phyloP scores from a whole-genome alignment of 2,797 vertebrate species.

The Meda fulgida region DNA sequence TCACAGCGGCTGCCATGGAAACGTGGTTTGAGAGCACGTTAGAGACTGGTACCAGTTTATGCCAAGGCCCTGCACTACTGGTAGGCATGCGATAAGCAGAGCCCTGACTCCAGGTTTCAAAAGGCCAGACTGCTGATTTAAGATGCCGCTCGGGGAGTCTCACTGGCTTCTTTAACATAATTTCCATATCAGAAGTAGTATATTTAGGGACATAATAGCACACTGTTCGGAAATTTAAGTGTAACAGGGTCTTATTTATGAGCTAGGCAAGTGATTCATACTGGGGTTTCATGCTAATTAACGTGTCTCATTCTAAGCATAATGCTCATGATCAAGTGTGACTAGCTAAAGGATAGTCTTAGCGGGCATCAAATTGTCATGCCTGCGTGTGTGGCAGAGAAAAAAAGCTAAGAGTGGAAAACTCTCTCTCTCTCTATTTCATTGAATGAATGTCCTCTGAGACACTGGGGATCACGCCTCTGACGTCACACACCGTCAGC shows the following conservation, averaged over 20 bases:
- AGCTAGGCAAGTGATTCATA: conserved; percentile 66
- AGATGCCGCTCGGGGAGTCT: conserved; percentile 62
- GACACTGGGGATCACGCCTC: conserved; percentile 69
- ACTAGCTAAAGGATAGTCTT: conserved; percentile 54
- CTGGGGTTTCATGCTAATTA: conserved; percentile 71
- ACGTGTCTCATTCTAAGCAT: conserved; percentile 70
- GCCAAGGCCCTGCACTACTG: conserved; percentile 77
- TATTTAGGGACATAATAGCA: conserved; percentile 32
- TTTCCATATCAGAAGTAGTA: conserved; percentile 66
- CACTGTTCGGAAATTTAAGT: conserved; percentile 64
- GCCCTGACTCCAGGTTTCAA: conserved; percentile 61
- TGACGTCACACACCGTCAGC: conserved; percentile 76
- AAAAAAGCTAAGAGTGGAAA: conserved; percentile 38
- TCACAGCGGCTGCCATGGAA: conserved; percentile 85
- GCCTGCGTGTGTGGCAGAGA: conserved; percentile 68
- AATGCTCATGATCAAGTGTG: conserved; percentile 74
- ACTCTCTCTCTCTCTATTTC: conserved; percentile 64
- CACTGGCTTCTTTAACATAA: conserved; percentile 57
- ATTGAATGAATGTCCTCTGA: conserved; percentile 76
- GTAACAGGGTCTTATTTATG: conserved; percentile 57
- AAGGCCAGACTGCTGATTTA: conserved; percentile 56
- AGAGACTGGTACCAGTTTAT: conserved; percentile 83
- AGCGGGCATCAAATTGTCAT: conserved; percentile 66
- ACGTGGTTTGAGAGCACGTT: conserved; percentile 80
- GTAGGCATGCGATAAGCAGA: conserved; percentile 75